Conservation (phyloP, 2,113 vertebrate genomes). For the Melanocharis versteri region DNA sequence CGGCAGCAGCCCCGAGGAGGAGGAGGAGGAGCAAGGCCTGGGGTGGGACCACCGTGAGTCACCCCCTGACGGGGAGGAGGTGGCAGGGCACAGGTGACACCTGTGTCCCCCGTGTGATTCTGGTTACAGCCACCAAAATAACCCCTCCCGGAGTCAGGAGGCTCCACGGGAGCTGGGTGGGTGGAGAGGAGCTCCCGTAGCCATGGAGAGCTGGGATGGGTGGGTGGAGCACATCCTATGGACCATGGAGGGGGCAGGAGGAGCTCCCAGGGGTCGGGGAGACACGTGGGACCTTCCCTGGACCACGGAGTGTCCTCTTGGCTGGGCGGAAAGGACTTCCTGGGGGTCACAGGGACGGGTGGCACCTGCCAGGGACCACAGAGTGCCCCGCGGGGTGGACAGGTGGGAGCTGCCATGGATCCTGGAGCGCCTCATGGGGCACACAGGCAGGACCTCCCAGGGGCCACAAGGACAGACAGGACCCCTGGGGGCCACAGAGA, state of each 20-base stretch:
- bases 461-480: neutral
- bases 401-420: accelerated
- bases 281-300: neutral
- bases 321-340: neutral
- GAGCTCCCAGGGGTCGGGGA: neutral
- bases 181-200: neutral
- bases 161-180: neutral
- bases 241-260: neutral
- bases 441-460: neutral
- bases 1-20: no score
- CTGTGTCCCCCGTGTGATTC: neutral
- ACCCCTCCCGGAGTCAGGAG: neutral
- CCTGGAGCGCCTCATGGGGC: neutral
- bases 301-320: accelerated
- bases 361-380: neutral
- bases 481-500: neutral
- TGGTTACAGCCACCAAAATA: neutral
- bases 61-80: accelerated
- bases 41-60: neutral
- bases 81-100: neutral
- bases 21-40: neutral
- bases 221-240: neutral
- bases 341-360: accelerated
- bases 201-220: neutral
- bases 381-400: accelerated